These are phyloP conservation scores for Stegostoma tigrinum DNA, from an alignment of 2,113 vertebrate species.

Conservation along the genomic window DNA sequence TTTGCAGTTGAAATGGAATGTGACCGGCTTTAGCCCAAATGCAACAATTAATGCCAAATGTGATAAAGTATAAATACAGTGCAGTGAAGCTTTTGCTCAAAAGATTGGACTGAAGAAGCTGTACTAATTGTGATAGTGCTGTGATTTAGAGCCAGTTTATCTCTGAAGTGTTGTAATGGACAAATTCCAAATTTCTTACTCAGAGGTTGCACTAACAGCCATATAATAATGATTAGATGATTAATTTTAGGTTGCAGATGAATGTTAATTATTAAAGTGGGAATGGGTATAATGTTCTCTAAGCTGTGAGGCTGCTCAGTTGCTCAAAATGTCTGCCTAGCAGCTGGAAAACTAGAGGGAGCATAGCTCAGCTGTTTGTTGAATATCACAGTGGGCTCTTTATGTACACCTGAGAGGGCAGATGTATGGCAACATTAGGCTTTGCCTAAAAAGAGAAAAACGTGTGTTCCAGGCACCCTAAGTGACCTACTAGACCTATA, in stretches of 20 bases:
- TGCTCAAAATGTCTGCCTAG: no score
- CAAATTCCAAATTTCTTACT: not conserved
- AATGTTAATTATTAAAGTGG: not conserved
- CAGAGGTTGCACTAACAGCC: not conserved
- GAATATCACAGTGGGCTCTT: not conserved
- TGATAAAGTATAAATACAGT: not conserved
- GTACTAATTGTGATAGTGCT: not conserved
- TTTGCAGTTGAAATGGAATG: not conserved
- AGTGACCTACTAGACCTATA: no score
- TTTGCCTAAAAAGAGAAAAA: no score
- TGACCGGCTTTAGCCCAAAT: not conserved
- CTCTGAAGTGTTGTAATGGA: not conserved
- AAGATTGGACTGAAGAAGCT: not conserved
- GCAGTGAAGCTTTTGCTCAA: not conserved
- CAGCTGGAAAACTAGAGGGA: no score
- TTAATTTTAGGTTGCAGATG: no score
- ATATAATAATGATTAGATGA: not conserved
- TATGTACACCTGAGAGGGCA: no score
- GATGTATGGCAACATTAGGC: no score
- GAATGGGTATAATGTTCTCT: not conserved
- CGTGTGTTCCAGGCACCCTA: no score
- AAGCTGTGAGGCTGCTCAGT: no score
- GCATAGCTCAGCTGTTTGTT: not conserved
- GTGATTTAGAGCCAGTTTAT: not conserved
- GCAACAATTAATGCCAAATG: not conserved